Conservation (phyloP, 1,140 invertebrate species). For the Heliconius eleuchia region DNA sequence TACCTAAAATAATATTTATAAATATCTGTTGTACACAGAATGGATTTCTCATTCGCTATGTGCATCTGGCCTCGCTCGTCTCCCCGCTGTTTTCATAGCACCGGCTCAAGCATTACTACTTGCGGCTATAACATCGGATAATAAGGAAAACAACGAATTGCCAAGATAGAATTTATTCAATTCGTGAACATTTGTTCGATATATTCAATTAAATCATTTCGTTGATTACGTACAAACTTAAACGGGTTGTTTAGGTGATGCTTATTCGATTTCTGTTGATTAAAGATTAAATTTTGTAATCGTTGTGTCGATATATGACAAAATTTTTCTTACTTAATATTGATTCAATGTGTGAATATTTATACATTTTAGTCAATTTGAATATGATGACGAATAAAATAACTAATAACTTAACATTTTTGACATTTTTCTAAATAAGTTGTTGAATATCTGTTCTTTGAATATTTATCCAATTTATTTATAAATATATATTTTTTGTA, state of each 20-base stretch:
- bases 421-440: too few relatives aligned
- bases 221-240: not conserved
- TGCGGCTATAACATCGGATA: constrained; percentile 40
- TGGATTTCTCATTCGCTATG: constrained; percentile 46
- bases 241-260: not conserved
- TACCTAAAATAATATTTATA: not conserved
- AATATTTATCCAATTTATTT: too few relatives aligned
- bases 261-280: too few relatives aligned
- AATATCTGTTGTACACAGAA: constrained; percentile 30
- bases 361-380: not conserved
- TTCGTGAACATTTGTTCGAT: not conserved
- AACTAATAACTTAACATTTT: too few relatives aligned
- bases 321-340: not conserved
- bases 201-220: too few relatives aligned
- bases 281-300: too few relatives aligned
- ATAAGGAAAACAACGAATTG: constrained; percentile 16
- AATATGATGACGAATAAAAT: too few relatives aligned
- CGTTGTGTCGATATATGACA: too few relatives aligned
- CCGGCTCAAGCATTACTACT: constrained; percentile 55
- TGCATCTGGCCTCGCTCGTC: constrained; percentile 47
- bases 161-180: constrained; percentile 31
- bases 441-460: too few relatives aligned
- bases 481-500: too few relatives aligned
- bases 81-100: constrained; percentile 54
- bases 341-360: not conserved